A percentile compares a stretch with the other conserved stretches of the same genome.
Conservation (phyloP, 1,140 invertebrate genomes). For the Bombus superbus region DNA sequence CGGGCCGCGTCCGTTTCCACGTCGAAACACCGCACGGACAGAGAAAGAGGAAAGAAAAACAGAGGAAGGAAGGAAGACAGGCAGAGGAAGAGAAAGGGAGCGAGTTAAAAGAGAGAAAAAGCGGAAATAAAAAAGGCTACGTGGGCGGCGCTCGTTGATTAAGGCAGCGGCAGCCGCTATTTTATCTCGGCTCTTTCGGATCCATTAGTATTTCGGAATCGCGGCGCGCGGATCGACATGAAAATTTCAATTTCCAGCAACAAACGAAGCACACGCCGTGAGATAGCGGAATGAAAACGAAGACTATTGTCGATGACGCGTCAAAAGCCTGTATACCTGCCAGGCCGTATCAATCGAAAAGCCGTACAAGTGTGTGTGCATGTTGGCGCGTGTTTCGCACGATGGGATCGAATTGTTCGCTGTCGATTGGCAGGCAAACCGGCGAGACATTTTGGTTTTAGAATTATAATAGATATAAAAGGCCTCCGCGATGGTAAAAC, state of each 20-base stretch:
- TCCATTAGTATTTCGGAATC: conserved; percentile 43
- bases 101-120: background rate
- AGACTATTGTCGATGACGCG: conserved; percentile 19
- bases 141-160: conserved; percentile 4
- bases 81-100: background rate
- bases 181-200: conserved; percentile 8
- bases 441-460: background rate
- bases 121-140: background rate
- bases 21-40: background rate
- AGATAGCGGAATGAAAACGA: background rate
- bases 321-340: background rate
- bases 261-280: background rate
- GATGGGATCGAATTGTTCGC: background rate
- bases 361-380: too few species aligned
- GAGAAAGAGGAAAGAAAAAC: background rate
- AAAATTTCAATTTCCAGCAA: conserved; percentile 49
- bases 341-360: conserved; percentile 21
- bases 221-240: conserved; percentile 3
- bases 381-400: background rate
- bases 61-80: too few species aligned
- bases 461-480: background rate
- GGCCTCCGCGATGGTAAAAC: background rate
- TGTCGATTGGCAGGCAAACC: background rate
- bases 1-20: background rate
- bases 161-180: background rate